phyloP scores from a whole-genome alignment of 2,113 vertebrate species.

The Diadophis punctatus region DNA sequence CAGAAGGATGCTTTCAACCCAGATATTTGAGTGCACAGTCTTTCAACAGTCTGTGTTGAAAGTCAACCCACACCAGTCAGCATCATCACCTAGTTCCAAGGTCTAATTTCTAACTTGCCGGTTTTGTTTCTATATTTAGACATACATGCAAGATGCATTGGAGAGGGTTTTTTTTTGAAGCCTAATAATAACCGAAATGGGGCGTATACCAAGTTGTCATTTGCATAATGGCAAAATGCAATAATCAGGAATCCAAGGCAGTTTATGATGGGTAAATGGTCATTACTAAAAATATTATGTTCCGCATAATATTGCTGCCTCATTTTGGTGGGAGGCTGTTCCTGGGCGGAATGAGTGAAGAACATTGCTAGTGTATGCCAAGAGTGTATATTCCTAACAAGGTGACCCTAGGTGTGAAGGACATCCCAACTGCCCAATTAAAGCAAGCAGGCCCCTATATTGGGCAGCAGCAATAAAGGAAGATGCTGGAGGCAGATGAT shows the following conservation, averaged over 20 bases:
- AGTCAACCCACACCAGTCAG: background rate
- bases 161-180: background rate
- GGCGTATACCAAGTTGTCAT: background rate
- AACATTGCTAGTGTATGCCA: background rate
- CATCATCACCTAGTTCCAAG: background rate
- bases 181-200: background rate
- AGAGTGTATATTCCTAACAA: background rate
- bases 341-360: background rate
- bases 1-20: background rate
- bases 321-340: background rate
- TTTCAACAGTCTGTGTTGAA: too few relatives aligned
- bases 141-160: background rate
- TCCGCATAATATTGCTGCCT: background rate
- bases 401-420: background rate
- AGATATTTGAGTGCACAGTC: background rate
- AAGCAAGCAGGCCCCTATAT: background rate
- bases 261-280: background rate
- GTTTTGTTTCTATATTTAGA: background rate
- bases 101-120: background rate
- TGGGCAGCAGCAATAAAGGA: background rate
- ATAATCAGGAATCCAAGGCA: background rate
- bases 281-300: background rate
- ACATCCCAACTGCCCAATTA: background rate
- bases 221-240: background rate
- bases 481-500: background rate